These are phyloP conservation scores for Parnassius mnemosyne DNA, from an alignment of 2,888 invertebrate species.

Conservation along the genomic window DNA sequence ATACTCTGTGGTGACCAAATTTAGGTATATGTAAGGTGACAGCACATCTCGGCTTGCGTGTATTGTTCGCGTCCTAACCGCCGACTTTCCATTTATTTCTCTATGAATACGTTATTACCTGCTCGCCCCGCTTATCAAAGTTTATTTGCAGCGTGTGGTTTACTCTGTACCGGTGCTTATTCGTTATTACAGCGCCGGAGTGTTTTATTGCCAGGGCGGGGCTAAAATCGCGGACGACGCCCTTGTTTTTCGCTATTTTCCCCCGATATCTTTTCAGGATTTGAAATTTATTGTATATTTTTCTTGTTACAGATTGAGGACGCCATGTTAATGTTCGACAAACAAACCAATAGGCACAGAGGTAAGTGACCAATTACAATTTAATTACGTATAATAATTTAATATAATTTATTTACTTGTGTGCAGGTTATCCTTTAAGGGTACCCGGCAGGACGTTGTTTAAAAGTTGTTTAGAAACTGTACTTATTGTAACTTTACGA, in stretches of 20 bases:
- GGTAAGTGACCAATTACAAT: slow-evolving; percentile 81
- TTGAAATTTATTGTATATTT: slow-evolving; percentile 65
- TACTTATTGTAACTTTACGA: too few relatives aligned
- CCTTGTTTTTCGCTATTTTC: slow-evolving; percentile 68
- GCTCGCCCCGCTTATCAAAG: slow-evolving; percentile 80
- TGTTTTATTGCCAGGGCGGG: slow-evolving; percentile 78
- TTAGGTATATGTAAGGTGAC: slow-evolving; percentile 63
- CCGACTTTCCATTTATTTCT: slow-evolving; percentile 81
- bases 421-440: too few relatives aligned
- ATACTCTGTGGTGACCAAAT: slow-evolving; percentile 64
- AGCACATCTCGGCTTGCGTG: slow-evolving; percentile 67
- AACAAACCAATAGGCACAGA: slow-evolving; percentile 99
- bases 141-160: slow-evolving; percentile 81
- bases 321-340: slow-evolving; percentile 99
- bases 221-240: slow-evolving; percentile 72
- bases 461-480: too few relatives aligned
- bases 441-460: too few relatives aligned
- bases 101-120: slow-evolving; percentile 82
- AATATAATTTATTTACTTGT: too few relatives aligned
- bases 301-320: slow-evolving; percentile 96
- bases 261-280: slow-evolving; percentile 59
- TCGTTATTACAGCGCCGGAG: slow-evolving; percentile 79
- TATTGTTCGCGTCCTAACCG: slow-evolving; percentile 78
- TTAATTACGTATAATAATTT: too few relatives aligned
- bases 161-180: slow-evolving; percentile 80